phyloP scores from a whole-genome alignment of 2,888 invertebrate species.

The Cosmorhoe ocellata region DNA sequence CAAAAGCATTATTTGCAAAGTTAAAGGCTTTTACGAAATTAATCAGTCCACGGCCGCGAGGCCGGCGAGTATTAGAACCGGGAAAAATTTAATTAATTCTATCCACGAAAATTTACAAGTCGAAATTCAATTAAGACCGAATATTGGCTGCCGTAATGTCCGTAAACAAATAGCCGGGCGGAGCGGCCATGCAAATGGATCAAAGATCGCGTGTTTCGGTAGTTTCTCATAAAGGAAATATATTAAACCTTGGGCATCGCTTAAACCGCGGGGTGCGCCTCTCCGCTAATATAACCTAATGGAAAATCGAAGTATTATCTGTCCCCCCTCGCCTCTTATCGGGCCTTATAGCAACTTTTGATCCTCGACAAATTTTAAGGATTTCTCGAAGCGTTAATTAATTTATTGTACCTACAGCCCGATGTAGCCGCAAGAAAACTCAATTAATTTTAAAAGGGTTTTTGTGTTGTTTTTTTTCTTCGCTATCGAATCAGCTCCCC shows the following conservation, averaged over 20 bases:
- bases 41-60: constrained; percentile 55
- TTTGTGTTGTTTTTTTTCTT: constrained; percentile 77
- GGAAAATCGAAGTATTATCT: constrained; percentile 81
- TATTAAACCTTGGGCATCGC: constrained; percentile 65
- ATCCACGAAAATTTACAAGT: constrained; percentile 71
- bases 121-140: constrained; percentile 72
- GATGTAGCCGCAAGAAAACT: constrained; percentile 81
- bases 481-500: constrained; percentile 54
- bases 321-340: constrained; percentile 51
- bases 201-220: constrained; percentile 78
- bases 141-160: constrained; percentile 66
- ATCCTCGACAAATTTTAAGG: constrained; percentile 80
- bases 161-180: constrained; percentile 70
- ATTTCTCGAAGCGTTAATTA: constrained; percentile 81
- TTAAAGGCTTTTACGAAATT: constrained; percentile 64
- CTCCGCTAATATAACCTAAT: constrained; percentile 78
- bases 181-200: constrained; percentile 73
- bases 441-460: constrained; percentile 83
- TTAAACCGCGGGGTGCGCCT: constrained; percentile 52
- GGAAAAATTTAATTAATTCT: constrained; percentile 71
- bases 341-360: constrained; percentile 68
- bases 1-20: constrained; percentile 55
- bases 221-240: constrained; percentile 75
- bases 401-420: constrained; percentile 79
- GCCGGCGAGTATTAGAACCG: constrained; percentile 48